Base-by-base conservation (phyloP, 2,888 invertebrate genomes). In the Ephialtes manifestator region DNA sequence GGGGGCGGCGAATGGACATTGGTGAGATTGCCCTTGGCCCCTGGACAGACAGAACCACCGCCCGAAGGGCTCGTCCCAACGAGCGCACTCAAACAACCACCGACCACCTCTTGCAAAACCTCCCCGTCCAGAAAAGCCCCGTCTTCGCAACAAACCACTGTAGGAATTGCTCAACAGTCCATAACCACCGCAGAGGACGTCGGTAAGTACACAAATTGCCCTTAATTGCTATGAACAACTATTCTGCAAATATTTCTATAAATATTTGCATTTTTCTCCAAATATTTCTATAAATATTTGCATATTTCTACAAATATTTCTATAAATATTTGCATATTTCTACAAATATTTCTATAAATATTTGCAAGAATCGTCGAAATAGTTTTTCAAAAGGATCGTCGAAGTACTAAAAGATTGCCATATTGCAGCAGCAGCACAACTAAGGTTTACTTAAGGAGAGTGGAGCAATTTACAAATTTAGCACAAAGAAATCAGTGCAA, bases 1-100 rank as follows among this genome's bases (percentile, higher is more conserved):
- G 87, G 85, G 5, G 86, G 87, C 4, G 81, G 89, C 51, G 94
- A 94, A 84, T 94, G 94, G 94, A 94, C 94, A 18, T 90, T 89
- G 94, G 96, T 94, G 94, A 94, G 95, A 94, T 94, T 94, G 92
- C 94, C 92, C 90, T 93, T 90, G 94, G 95, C 89, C 94, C 95
- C 94, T 90, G 95, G 90, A 91, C 95, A 90, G 93, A 86, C 92
- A 10, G 94, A 95, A 53, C 96, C 95, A 78, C 95, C 96, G 65
- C 96, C 96, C 58, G 98, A 98, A 93, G 98, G 98, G 75, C 95
- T 97, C 76, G 98, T 98, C 86, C 98, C 98, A 31, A 95, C 96
- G 2, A 95, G 96, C 88, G 97, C 97, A 89, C 96, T 98, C 87
- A 97, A 97, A 93, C 97, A 97, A 90, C 96, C 96, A 74, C 97